A percentile compares a stretch with the other conserved stretches of the same genome.
These are phyloP conservation scores for Tiliqua scincoides DNA, from an alignment of 2,113 vertebrate species.

Conservation along the genomic window DNA sequence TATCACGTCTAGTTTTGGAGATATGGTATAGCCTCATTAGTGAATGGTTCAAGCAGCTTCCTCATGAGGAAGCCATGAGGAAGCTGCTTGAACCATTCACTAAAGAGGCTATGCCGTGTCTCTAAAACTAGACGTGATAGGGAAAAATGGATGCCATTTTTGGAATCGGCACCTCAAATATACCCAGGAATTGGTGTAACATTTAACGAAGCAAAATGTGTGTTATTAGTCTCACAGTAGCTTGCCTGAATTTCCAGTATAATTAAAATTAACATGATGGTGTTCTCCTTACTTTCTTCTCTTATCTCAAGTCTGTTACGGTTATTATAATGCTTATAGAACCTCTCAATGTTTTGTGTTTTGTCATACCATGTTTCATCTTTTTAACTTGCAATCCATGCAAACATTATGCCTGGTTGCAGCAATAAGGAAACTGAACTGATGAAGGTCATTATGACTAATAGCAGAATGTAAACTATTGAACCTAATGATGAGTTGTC, in stretches of 20 bases:
- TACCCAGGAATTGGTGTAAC: too few relatives aligned
- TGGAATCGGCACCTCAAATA: too few relatives aligned
- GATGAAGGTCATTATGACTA: constrained; percentile 53
- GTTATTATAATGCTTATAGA: neutral
- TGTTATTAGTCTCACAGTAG: neutral
- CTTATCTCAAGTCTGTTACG: neutral
- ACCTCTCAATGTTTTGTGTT: too few relatives aligned
- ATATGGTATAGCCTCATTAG: too few relatives aligned
- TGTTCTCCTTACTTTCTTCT: neutral
- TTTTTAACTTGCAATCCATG: neutral
- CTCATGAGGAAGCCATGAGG: too few relatives aligned
- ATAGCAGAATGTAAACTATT: constrained; percentile 67
- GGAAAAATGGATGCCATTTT: too few relatives aligned
- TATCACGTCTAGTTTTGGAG: too few relatives aligned
- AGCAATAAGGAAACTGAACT: constrained; percentile 18
- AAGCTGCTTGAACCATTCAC: too few relatives aligned
- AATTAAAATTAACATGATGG: neutral
- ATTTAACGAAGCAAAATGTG: too few relatives aligned
- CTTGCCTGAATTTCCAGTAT: neutral
- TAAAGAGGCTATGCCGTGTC: too few relatives aligned
- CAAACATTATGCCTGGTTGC: neutral
- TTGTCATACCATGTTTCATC: neutral
- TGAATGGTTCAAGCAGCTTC: too few relatives aligned
- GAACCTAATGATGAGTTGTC: constrained; percentile 66
- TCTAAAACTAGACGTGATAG: too few relatives aligned